phyloP scores from a whole-genome alignment of 2,797 vertebrate genomes.

The Sardinella longiceps region DNA sequence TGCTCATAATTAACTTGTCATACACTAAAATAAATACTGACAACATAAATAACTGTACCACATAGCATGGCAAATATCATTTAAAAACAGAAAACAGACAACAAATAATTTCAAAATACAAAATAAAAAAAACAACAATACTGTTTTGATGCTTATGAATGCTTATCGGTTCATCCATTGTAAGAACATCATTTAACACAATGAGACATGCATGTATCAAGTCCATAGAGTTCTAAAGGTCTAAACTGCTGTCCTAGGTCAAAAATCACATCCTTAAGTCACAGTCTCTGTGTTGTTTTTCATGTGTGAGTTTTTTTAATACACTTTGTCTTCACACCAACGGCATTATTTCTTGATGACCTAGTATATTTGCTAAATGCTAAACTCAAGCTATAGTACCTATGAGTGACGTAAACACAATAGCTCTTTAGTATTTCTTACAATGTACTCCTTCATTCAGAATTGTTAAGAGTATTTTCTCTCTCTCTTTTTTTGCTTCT shows the following conservation, averaged over 20 bases:
- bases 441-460: not conserved
- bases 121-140: constrained; percentile 1
- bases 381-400: constrained; percentile 4
- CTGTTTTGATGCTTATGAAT: not conserved
- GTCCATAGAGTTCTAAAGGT: constrained; percentile 11
- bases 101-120: constrained; percentile 15
- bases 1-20: not conserved
- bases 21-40: constrained; percentile 5
- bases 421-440: constrained; percentile 12
- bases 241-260: constrained; percentile 9
- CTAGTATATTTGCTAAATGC: constrained; percentile 14
- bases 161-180: not conserved
- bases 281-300: constrained; percentile 7
- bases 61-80: not conserved
- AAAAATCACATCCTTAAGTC: not conserved
- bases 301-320: constrained; percentile 9
- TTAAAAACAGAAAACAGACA: constrained; percentile 11
- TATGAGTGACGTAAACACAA: not conserved
- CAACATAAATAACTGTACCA: not conserved
- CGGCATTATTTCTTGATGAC: not conserved
- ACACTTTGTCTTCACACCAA: constrained; percentile 7
- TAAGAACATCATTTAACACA: constrained; percentile 23
- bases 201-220: constrained; percentile 15
- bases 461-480: not conserved
- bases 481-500: not conserved